Evolutionary conservation across 2,797 vertebrate genomes (phyloP).

Genomic region (Parotocinclus haroldoi): DNA sequence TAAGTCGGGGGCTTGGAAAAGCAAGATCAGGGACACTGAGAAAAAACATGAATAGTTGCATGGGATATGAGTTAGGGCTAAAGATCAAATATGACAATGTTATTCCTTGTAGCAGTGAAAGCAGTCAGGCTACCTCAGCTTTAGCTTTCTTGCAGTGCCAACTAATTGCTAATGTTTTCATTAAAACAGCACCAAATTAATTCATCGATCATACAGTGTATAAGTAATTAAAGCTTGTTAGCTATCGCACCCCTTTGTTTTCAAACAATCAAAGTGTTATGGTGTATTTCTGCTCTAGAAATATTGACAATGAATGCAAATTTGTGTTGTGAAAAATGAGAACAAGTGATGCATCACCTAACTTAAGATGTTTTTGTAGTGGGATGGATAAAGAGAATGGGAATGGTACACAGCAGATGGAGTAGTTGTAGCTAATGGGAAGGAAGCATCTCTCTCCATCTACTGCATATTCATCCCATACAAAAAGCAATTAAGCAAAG

Average conservation of each 20-base stretch:
- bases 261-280: slow-evolving; percentile 15
- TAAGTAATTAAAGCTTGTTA: slow-evolving; percentile 6
- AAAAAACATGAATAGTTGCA: too few species aligned
- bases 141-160: neutral
- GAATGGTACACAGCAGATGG: slow-evolving; percentile 47
- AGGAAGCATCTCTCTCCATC: slow-evolving; percentile 48
- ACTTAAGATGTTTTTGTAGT: slow-evolving; percentile 39
- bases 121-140: neutral
- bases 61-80: too few species aligned
- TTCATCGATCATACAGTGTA: neutral
- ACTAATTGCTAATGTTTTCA: neutral
- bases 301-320: slow-evolving; percentile 30
- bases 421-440: slow-evolving; percentile 53
- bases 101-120: too few species aligned
- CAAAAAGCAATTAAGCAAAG: slow-evolving; percentile 57
- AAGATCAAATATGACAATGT: too few species aligned
- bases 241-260: slow-evolving; percentile 6
- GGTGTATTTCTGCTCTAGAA: slow-evolving; percentile 19
- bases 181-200: slow-evolving; percentile 14
- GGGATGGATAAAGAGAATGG: slow-evolving; percentile 20
- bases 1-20: too few species aligned
- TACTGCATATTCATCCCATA: slow-evolving; percentile 52
- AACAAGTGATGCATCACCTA: slow-evolving; percentile 33
- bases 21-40: too few species aligned
- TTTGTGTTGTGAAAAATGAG: slow-evolving; percentile 29